A percentile compares a stretch with the other conserved stretches of the same genome.
phyloP scores from a whole-genome alignment of 1,140 invertebrate species.

The Oryctes rhinoceros region DNA sequence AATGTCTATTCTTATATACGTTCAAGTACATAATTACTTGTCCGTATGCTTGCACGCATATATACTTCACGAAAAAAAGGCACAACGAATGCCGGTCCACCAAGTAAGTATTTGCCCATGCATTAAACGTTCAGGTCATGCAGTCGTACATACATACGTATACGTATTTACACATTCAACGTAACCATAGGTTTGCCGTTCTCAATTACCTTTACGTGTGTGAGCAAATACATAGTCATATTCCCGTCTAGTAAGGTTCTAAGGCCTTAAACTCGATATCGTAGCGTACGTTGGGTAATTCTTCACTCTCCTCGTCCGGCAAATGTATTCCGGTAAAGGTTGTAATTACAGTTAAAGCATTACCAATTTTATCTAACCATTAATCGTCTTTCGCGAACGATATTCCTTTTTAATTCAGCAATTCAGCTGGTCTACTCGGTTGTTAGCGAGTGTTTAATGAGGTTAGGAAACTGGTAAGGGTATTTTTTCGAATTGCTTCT shows the following conservation, averaged over 20 bases:
- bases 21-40: too few relatives aligned
- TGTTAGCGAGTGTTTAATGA: too few relatives aligned
- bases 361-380: constrained; percentile 33
- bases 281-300: background rate
- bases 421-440: too few relatives aligned
- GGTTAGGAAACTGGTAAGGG: too few relatives aligned
- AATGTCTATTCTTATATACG: too few relatives aligned
- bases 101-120: background rate
- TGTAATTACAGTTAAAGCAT: constrained; percentile 27
- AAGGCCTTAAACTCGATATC: background rate
- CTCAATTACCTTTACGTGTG: background rate
- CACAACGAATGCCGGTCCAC: too few relatives aligned
- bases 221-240: background rate
- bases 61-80: too few relatives aligned
- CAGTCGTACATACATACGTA: too few relatives aligned
- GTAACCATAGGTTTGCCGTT: background rate
- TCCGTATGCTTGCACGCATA: too few relatives aligned
- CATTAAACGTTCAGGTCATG: constrained; percentile 8
- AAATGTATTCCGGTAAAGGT: background rate
- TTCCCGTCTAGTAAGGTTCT: too few relatives aligned
- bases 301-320: background rate
- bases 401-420: constrained; percentile 5
- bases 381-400: background rate
- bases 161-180: constrained; percentile 1
- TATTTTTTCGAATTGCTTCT: too few relatives aligned